These are phyloP conservation scores for Athalia circularis DNA, from an alignment of 2,888 invertebrate species.

Conservation along the genomic window DNA sequence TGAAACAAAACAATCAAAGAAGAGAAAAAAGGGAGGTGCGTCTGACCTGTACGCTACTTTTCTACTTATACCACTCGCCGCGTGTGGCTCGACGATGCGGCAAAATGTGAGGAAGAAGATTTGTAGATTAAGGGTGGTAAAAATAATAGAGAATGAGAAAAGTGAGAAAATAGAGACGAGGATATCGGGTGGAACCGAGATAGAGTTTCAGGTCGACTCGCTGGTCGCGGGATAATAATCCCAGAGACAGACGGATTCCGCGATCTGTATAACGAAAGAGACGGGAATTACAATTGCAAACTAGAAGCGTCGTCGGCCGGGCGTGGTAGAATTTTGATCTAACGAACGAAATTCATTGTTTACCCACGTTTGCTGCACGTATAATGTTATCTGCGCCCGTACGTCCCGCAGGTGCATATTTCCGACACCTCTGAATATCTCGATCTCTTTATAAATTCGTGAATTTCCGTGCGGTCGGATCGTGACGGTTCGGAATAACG, in stretches of 20 bases:
- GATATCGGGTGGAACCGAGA: too few species aligned
- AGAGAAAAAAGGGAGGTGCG: not conserved
- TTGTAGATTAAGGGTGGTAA: not conserved
- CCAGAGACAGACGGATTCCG: conserved; percentile 13
- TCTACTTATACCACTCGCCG: not conserved
- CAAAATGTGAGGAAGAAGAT: not conserved
- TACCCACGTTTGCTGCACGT: not conserved
- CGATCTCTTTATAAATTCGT: conserved; percentile 3
- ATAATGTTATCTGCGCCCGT: not conserved
- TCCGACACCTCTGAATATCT: not conserved
- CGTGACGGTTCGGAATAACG: conserved; percentile 59
- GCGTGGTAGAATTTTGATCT: conserved; percentile 29
- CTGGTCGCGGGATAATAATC: conserved; percentile 36
- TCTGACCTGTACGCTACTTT: conserved; percentile 28
- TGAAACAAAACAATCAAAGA: not conserved
- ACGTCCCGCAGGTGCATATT: not conserved
- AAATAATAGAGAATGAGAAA: not conserved
- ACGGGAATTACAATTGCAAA: conserved; percentile 32
- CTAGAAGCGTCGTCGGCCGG: not conserved
- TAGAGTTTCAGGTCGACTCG: not conserved
- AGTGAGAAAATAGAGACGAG: conserved; percentile 27
- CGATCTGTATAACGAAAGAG: conserved; percentile 18
- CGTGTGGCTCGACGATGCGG: conserved; percentile 13
- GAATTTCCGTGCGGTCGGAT: conserved; percentile 56
- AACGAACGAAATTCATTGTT: conserved; percentile 30